Base-by-base conservation (phyloP, 1,140 invertebrate genomes). In the Coboldia fuscipes region DNA sequence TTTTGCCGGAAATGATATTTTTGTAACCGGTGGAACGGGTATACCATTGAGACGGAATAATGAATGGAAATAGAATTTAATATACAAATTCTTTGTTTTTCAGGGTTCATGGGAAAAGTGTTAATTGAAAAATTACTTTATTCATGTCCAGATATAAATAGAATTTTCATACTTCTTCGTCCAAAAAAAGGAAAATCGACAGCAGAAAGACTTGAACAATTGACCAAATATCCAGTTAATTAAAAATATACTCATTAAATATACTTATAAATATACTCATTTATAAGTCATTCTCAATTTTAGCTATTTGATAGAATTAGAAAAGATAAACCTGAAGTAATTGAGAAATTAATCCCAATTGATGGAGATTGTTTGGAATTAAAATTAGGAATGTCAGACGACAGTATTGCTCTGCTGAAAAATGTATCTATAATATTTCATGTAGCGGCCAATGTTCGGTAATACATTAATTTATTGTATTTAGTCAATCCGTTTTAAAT, bases 341-440 rank as follows among this genome's bases (percentile, higher is more conserved):
- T 70, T 14, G 50, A 71, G 3, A 90, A 92, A 55, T 56, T 97
- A 5, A 64, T 72, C 32, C 66, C 76, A 0, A 63, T 97, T 2
- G 46, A 45, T 16, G 90, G 90, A 2, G 85, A 97, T 55, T 66
- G 80, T 1, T 60, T 64, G 21, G 46, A 70, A 33, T 43, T 67
- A 12, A 65, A 62, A 1, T 44, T 79, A 35, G 78, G 74, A 43
- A 52, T 60, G n/a, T 38, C 37, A 34, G 14, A 26, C 20, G 20
- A 20, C 19, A 47, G 52, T 35, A 8, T 48, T 17, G 28, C 33
- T 9, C 40, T 38, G 2, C 43, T 61, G 0, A 62, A 76, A 3
- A 66, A 72, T 44, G 76, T 93, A 0, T 72, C 75, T 3, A 60
- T 97, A 10, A 70, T 97, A 5, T 93, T 90, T 53, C 89, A 97